Base-by-base conservation (phyloP, 2,888 invertebrate species). In the Paralinhomoeus sp. region DNA sequence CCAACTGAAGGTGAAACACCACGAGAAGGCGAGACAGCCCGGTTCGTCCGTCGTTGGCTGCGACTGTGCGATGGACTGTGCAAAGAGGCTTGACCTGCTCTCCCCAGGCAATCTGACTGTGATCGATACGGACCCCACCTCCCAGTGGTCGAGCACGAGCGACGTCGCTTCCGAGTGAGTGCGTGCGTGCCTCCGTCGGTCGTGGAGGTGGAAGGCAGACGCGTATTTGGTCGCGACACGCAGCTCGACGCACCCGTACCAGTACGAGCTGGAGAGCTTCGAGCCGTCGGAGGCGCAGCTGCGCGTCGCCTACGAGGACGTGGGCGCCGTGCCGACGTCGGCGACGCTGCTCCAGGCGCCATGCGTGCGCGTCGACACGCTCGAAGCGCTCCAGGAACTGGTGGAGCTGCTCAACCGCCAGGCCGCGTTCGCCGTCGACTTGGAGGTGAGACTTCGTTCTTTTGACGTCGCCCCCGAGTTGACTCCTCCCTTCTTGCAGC, bases 401-500 rank as follows among this genome's bases (percentile, higher is more conserved):
- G 57, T 80, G 2, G 62, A 71, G 1, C 76, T 77, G 48, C 66
- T 97, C 47, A 67, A 68, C 37, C 64, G 65, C 1, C 73, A 74
- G n/a, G 64, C 67, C 2, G 79, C 79, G 60, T 72, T 93, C 43
- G 84, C 85, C 0, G 73, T 93, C 1, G 93, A 93, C 68, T 68
- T 93, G 41, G 72, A 71, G 61, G 53, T 53, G 24, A 18, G 24
- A 27, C 37, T 68, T 85, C 22, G 70, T 75, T 46, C 74, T 79
- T 0, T 78, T 91, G 60, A 97, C 97, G 64, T 75, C 78, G 48
- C 83, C 78, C 62, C 93, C 91, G 62, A 65, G 85, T 45, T 87
- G 91, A 40, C 24, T 40, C 5, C 18, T 12, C 3, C 5, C 3
- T 40, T 7, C n/a, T 17, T 66, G 27, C 61, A 75, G 70, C 85